phyloP scores from a whole-genome alignment of 2,888 invertebrate genomes.

The Zonitis immaculata region DNA sequence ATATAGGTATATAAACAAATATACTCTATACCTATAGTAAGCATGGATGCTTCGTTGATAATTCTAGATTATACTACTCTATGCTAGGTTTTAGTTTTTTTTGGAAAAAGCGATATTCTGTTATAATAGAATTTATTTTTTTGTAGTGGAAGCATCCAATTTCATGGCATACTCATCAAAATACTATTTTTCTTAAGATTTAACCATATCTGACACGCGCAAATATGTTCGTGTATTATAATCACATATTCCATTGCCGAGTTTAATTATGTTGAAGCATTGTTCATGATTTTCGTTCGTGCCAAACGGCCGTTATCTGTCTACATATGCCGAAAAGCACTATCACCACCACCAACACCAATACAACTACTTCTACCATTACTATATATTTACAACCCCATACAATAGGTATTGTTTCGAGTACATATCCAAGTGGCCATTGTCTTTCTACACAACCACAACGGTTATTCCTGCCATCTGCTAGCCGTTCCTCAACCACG shows the following conservation, averaged over 20 bases:
- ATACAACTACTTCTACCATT: too few relatives aligned
- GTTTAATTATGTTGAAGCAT: constrained; percentile 9
- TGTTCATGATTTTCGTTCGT: constrained; percentile 10
- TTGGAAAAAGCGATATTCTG: background rate
- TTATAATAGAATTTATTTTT: too few relatives aligned
- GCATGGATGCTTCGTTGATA: background rate
- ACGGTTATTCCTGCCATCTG: constrained; percentile 17
- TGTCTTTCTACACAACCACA: constrained; percentile 20
- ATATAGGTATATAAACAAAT: background rate
- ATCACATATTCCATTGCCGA: constrained; percentile 6
- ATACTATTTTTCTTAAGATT: constrained; percentile 2
- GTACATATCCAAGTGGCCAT: constrained; percentile 25
- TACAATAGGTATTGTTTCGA: constrained; percentile 26
- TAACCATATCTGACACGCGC: background rate
- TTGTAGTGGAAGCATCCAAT: constrained; percentile 2
- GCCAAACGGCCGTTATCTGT: constrained; percentile 13
- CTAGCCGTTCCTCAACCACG: constrained; percentile 18
- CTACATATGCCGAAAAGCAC: constrained; percentile 15
- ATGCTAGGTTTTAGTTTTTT: too few relatives aligned
- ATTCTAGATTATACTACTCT: too few relatives aligned
- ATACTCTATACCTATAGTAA: too few relatives aligned
- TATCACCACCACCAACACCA: background rate
- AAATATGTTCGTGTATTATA: constrained; percentile 2
- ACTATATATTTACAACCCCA: too few relatives aligned
- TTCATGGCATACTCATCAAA: constrained; percentile 7